Evolutionary conservation across 2,888 invertebrate species (phyloP).

Genomic region (Sesia bembeciformis): DNA sequence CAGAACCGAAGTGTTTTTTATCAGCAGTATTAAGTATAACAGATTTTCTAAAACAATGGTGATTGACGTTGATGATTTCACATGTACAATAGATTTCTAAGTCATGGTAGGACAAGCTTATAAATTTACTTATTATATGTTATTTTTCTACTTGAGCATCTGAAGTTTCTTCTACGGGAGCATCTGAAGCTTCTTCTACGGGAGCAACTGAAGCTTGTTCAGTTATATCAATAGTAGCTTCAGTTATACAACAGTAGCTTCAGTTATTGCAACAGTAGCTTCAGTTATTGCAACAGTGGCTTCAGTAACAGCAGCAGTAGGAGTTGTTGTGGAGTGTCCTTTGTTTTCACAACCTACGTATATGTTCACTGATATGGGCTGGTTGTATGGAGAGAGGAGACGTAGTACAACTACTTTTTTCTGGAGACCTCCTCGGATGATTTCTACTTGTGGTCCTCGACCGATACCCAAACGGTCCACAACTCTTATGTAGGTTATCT

Average conservation of each 20-base stretch:
- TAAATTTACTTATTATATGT: too few relatives aligned
- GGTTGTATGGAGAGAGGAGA: conserved; percentile 32
- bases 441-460: conserved; percentile 28
- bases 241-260: not conserved
- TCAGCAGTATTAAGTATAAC: too few relatives aligned
- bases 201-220: too few relatives aligned
- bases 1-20: too few relatives aligned
- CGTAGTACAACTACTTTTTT: conserved; percentile 32
- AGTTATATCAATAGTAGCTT: not conserved
- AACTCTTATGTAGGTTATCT: conserved; percentile 54
- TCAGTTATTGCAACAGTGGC: not conserved
- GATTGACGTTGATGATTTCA: too few relatives aligned
- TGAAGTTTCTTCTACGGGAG: not conserved
- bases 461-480: conserved; percentile 43
- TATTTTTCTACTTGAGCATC: not conserved
- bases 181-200: not conserved
- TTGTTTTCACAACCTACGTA: conserved; percentile 47
- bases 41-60: too few relatives aligned
- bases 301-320: not conserved
- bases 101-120: too few relatives aligned
- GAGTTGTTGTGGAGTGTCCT: not conserved
- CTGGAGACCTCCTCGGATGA: conserved; percentile 41
- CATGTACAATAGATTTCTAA: too few relatives aligned
- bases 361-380: conserved; percentile 47
- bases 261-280: not conserved